Evolutionary conservation across 2,888 invertebrate genomes (phyloP), one percentile per base, ranked within the genome.

Genomic region (Caenorhabditis angaria): DNA sequence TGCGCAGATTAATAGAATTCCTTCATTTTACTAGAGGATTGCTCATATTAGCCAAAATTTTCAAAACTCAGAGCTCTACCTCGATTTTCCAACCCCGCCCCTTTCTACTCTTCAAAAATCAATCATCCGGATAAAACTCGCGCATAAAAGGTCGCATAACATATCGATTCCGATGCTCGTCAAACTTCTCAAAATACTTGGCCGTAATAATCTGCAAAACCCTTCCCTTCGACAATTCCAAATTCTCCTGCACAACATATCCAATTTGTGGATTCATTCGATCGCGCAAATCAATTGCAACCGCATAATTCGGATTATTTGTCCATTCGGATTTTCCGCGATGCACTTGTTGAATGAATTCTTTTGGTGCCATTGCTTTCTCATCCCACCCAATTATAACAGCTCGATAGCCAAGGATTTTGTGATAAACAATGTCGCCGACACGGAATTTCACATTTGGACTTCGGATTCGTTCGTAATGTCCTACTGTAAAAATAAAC

Each of bases 331-430:
- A n/a, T n/a, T n/a, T n/a, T n/a, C 47, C 59, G 6, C 28, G 22
- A 24, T 48, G 41, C 12, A 20, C 47, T 24, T 86, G 76, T 59
- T 86, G 77, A 4, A 90, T 57, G 89, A 89, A 90, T n/a, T 80
- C 70, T 47, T 88, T 88, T 29, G 90, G 90, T n/a, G 90, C 90
- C 87, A 88, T 88, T 5, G 89, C 89, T 47, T 78, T 78, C 61
- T 86, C 83, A 83, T 91, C 90, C 91, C 90, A 91, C 47, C 90
- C 90, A 48, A 90, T 85, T 58, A 91, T 89, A 14, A 91, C 90
- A 1, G 89, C 91, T 71, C 88, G 20, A 65, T 59, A 10, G 53
- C 54, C 47, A 29, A 25, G 24, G 12, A 57, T 73, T 76, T 88
- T 89, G 72, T 90, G 90, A 66, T 83, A 80, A 47, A 90, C 87